Base-by-base conservation (phyloP, 2,888 invertebrate genomes). In the Agonopterix heracliana region DNA sequence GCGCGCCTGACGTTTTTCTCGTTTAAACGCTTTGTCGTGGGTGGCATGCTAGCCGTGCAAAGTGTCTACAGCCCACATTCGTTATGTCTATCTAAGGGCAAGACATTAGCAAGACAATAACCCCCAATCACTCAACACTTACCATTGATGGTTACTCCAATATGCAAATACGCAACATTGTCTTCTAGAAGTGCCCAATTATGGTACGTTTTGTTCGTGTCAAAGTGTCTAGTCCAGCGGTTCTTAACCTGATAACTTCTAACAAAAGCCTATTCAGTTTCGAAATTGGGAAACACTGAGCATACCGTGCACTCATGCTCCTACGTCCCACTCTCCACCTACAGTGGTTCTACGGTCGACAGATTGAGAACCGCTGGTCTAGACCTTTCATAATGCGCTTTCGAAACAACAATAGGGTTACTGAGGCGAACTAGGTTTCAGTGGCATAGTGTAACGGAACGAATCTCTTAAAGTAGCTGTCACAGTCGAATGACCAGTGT, bases 361-460 rank as follows among this genome's bases (percentile, higher is more conserved):
- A 26, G 26, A 26, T 26, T 26, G 7, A 26, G 5, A 26, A 26
- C 26, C 26, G 7, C 26, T 26, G 26, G 26, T 26, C 26, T 7
- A 5, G 7, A 26, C 41, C 51, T 66, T 61, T 55, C 59, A 61
- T 61, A 65, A 63, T 57, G 51, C 52, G 43, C 57, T 63, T 60
- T 59, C 61, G 56, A 55, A 57, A 61, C 57, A 50, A 55, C 60
- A 63, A 57, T 56, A 48, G 46, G 46, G 54, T 55, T 51, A 26
- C 7, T 44, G 49, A 42, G 36, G 48, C 38, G 50, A 59, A 57
- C 60, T 54, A 42, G 58, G 55, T 51, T 52, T 56, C 47, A 50
- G 47, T 11, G 46, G 12, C 2, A 44, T 53, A 52, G 12, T 9
- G 45, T 53, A 52, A 61, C 56, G 59, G 55, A 62, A 62, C 59